Base-by-base conservation (phyloP, 1,140 invertebrate species). In the Drosophila sturtevanti region DNA sequence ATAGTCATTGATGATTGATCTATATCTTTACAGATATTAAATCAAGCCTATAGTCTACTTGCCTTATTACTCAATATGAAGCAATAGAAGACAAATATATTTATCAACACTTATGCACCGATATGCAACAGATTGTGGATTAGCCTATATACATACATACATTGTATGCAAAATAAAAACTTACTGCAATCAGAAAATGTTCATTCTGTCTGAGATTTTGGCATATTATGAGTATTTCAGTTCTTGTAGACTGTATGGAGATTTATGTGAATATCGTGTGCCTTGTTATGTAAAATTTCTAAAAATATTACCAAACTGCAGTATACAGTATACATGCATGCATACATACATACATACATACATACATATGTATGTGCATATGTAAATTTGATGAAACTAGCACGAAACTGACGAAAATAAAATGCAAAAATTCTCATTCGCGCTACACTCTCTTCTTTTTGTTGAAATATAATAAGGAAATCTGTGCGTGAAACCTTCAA, bases 11-110 rank as follows among this genome's bases (percentile, higher is more conserved):
- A n/a, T n/a, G n/a, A n/a, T n/a, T n/a, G n/a, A n/a, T n/a, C n/a
- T n/a, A n/a, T n/a, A n/a, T n/a, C n/a, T 18, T 77, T 89, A 11
- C 61, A 90, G 86, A 72, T 67, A 11, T 75, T 90, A 16, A 90
- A 90, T 44, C 86, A 90, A 52, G 75, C 86, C 12, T 90, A 90
- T 21, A 85, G 78, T 14, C 51, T 89, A 3, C 67, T 90, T 52
- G 85, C 85, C 24, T 27, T 90, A 31, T 71, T 90, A 7, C 60
- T 90, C 12, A 89, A 90, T 56, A 79, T 89, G 48, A 70, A 74
- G 21, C 68, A 77, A 38, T 70, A 80, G 44, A 34, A 60, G 9
- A 16, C 11, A 44, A 48, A 48, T 18, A 9, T 6, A 18, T 4
- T 18, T 14, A 41, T 21, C 44, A 51, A 3, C 44, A 51, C 44